Evolutionary conservation across 1,140 invertebrate genomes (phyloP).

Genomic region (Magallana ariakensis): DNA sequence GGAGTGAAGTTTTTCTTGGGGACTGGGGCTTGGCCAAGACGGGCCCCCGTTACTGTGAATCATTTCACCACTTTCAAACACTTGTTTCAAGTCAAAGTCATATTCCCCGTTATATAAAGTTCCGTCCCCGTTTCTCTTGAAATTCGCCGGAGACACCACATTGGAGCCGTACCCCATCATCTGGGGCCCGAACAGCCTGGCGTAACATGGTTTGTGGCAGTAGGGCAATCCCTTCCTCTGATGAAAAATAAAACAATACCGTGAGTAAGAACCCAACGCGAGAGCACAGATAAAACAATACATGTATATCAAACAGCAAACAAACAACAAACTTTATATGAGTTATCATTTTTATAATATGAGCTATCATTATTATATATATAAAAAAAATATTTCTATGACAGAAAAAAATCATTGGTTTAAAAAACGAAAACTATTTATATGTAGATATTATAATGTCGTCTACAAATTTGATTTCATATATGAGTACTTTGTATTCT

Average conservation of each 20-base stretch:
- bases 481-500: no score
- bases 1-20: not conserved
- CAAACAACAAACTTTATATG: no score
- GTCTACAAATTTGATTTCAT: no score
- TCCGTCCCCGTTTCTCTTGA: conserved; percentile 72
- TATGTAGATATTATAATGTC: no score
- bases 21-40: not conserved
- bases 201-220: conserved; percentile 76
- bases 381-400: no score
- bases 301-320: no score
- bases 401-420: no score
- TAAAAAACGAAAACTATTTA: no score
- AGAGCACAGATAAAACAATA: no score
- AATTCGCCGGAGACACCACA: conserved; percentile 92
- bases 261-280: no score
- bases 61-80: conserved; percentile 27
- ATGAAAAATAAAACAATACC: conserved; percentile 62
- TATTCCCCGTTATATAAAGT: conserved; percentile 52
- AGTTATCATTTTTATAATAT: no score
- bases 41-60: not conserved
- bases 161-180: conserved; percentile 92
- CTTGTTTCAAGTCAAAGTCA: conserved; percentile 46
- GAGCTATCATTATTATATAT: no score
- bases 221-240: conserved; percentile 76
- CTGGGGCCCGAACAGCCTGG: conserved; percentile 80